Conservation (phyloP, 2,113 vertebrate genomes). For the Synodontis membranacea region DNA sequence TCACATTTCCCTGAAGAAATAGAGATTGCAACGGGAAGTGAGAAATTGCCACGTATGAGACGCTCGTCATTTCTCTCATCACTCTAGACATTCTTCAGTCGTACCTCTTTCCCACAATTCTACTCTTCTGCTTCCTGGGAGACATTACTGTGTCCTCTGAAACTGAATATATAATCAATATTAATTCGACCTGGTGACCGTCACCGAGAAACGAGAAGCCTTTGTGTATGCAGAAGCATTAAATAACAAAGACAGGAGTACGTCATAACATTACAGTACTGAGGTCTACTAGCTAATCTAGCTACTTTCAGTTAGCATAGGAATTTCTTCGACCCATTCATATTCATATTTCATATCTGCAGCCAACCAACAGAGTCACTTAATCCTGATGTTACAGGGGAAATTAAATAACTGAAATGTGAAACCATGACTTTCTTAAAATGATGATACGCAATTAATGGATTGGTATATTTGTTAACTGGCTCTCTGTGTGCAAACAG, state of each 20-base stretch:
- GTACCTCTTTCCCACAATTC: background rate
- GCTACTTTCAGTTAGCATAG: background rate
- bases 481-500: background rate
- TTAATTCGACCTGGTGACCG: background rate
- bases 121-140: background rate
- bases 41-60: background rate
- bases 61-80: background rate
- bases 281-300: background rate
- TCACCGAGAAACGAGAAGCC: background rate
- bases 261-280: background rate
- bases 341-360: no score
- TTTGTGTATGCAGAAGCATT: background rate
- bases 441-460: no score
- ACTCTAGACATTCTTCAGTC: background rate
- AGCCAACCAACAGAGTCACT: background rate
- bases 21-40: background rate
- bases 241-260: background rate
- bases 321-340: background rate
- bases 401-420: background rate
- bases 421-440: background rate
- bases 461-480: background rate
- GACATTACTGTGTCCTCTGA: background rate
- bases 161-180: background rate
- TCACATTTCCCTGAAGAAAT: background rate
- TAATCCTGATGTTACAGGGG: background rate